Percentiles rank a stretch among this genome's conserved stretches.
These are phyloP conservation scores for Aeoliscus strigatus DNA, from an alignment of 2,797 vertebrate species.

Conservation along the genomic window DNA sequence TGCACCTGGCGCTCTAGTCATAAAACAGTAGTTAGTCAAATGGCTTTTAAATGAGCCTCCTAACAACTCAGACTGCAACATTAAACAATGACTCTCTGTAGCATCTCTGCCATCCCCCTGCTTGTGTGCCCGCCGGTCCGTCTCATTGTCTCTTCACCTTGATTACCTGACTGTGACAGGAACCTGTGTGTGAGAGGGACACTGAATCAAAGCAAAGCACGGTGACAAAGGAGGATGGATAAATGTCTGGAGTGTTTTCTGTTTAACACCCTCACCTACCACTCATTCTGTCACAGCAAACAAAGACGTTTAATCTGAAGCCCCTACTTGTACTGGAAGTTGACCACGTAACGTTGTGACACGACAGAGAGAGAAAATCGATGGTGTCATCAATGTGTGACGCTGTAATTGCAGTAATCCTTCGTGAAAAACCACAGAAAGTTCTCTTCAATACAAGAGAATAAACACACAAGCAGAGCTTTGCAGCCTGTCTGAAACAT, in stretches of 20 bases:
- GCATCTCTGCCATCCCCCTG: constrained; percentile 13
- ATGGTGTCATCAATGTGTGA: too few species aligned
- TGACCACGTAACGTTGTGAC: too few species aligned
- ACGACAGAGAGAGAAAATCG: too few species aligned
- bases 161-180: constrained; percentile 2
- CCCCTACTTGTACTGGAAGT: too few species aligned
- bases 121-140: constrained; percentile 7
- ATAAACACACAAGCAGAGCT: too few species aligned
- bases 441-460: too few species aligned
- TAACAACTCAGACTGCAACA: constrained; percentile 25
- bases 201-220: constrained; percentile 10
- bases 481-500: too few species aligned
- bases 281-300: constrained; percentile 2
- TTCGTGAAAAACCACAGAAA: too few species aligned
- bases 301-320: constrained; percentile 33
- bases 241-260: constrained; percentile 6
- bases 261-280: not conserved
- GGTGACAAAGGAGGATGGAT: not conserved
- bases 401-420: too few species aligned
- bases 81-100: constrained; percentile 36
- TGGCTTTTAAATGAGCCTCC: constrained; percentile 51
- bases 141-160: not conserved
- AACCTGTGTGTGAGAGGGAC: constrained; percentile 15
- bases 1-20: constrained; percentile 51
- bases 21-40: constrained; percentile 51